These are phyloP conservation scores for Coccyzus lansbergi DNA, from an alignment of 2,797 vertebrate species.

Conservation along the genomic window DNA sequence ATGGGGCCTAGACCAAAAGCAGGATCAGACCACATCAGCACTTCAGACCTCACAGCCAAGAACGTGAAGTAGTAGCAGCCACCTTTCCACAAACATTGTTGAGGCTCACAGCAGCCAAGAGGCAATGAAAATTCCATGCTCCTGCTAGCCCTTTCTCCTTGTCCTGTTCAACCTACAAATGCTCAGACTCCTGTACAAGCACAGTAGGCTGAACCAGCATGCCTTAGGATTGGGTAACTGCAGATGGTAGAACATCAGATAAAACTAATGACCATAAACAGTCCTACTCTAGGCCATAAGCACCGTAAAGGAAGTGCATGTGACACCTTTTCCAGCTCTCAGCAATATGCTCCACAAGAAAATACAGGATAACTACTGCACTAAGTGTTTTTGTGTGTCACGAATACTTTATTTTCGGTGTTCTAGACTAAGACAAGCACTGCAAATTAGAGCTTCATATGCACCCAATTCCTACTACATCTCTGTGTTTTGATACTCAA, in stretches of 20 bases:
- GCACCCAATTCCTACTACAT: neutral
- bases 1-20: neutral
- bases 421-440: neutral
- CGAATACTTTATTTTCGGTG: neutral
- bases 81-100: neutral
- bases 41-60: neutral
- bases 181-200: neutral
- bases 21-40: neutral
- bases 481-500: neutral
- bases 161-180: neutral
- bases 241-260: neutral
- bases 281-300: neutral
- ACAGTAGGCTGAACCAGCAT: rapidly evolving
- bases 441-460: neutral
- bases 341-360: neutral
- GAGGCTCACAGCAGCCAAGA: neutral
- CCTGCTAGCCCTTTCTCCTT: neutral
- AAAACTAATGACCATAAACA: neutral
- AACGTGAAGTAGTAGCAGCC: neutral
- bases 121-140: neutral
- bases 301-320: neutral
- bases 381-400: neutral
- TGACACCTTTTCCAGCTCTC: neutral
- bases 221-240: neutral
- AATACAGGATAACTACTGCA: neutral